These are phyloP conservation scores for Atta colombica DNA, from an alignment of 1,140 invertebrate genomes.

Conservation along the genomic window DNA sequence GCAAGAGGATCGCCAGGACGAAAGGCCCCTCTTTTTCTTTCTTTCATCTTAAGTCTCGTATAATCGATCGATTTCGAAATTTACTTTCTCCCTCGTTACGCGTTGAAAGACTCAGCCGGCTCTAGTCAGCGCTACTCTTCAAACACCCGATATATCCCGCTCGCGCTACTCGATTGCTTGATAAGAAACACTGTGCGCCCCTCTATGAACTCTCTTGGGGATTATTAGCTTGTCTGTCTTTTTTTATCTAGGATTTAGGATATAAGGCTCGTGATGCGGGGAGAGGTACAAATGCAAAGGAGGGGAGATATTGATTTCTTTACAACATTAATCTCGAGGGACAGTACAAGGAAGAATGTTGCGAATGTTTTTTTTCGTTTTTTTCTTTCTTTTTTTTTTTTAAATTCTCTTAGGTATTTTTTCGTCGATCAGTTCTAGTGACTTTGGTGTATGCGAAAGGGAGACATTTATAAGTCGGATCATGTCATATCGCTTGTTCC, in stretches of 20 bases:
- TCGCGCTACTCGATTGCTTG: slow-evolving; percentile 48
- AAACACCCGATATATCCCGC: slow-evolving; percentile 49
- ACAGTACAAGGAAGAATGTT: slow-evolving; percentile 3
- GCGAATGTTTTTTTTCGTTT: not conserved
- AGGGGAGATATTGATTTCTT: slow-evolving; percentile 7
- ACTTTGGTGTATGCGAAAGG: slow-evolving; percentile 44
- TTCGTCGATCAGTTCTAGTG: slow-evolving; percentile 24
- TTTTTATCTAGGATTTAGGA: slow-evolving; percentile 30
- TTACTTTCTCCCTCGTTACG: slow-evolving; percentile 22
- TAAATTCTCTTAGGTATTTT: slow-evolving; percentile 27
- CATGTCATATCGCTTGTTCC: slow-evolving; percentile 7
- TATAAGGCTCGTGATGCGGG: slow-evolving; percentile 20
- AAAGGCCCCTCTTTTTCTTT: slow-evolving; percentile 62
- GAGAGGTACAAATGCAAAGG: slow-evolving; percentile 18
- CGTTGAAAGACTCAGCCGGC: slow-evolving; percentile 50
- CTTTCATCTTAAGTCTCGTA: not conserved
- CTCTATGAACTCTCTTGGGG: slow-evolving; percentile 58
- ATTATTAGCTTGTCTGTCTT: slow-evolving; percentile 53
- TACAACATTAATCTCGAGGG: not conserved
- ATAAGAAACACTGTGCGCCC: slow-evolving; percentile 66
- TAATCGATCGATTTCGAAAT: slow-evolving; percentile 37
- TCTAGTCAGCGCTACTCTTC: slow-evolving; percentile 55
- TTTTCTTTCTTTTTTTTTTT: not conserved
- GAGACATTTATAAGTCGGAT: slow-evolving; percentile 17
- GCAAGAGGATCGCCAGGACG: slow-evolving; percentile 65